phyloP scores from a whole-genome alignment of 2,888 invertebrate genomes.

The Drosophila ustulata region DNA sequence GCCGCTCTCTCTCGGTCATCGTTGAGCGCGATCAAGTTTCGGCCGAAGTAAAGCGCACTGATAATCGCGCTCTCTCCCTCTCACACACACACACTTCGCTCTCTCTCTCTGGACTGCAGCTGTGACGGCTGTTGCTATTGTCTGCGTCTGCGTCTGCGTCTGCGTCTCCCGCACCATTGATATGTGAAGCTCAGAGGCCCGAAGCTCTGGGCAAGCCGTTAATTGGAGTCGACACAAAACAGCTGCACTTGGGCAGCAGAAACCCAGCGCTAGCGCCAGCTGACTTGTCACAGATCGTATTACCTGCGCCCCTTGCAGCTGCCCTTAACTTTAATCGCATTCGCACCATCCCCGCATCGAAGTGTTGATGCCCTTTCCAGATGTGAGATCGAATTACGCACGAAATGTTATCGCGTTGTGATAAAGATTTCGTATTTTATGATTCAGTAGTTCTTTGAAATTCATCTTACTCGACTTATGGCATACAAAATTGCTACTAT shows the following conservation, averaged over 20 bases:
- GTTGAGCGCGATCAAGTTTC: constrained; percentile 55
- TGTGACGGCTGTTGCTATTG: constrained; percentile 43
- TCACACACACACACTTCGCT: background rate
- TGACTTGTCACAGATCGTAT: constrained; percentile 68
- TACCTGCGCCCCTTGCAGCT: constrained; percentile 33
- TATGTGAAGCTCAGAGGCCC: constrained; percentile 36
- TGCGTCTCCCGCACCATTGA: constrained; percentile 26
- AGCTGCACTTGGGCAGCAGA: constrained; percentile 50
- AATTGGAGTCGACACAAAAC: constrained; percentile 57
- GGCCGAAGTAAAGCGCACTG: constrained; percentile 30
- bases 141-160: constrained; percentile 22
- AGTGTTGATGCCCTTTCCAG: constrained; percentile 28
- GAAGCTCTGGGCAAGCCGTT: constrained; percentile 42
- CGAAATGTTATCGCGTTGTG: background rate
- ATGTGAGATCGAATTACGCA: background rate
- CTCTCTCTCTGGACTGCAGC: constrained; percentile 32
- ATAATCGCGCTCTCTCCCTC: constrained; percentile 5
- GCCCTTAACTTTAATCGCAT: constrained; percentile 15
- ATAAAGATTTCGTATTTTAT: background rate
- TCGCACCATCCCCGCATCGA: constrained; percentile 11
- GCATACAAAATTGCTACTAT: no score
- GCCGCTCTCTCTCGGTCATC: constrained; percentile 38
- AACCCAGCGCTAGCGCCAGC: constrained; percentile 64
- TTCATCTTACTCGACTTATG: background rate
- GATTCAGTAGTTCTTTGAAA: background rate